phyloP scores from a whole-genome alignment of 1,140 invertebrate genomes.

The Mizuhopecten yessoensis region DNA sequence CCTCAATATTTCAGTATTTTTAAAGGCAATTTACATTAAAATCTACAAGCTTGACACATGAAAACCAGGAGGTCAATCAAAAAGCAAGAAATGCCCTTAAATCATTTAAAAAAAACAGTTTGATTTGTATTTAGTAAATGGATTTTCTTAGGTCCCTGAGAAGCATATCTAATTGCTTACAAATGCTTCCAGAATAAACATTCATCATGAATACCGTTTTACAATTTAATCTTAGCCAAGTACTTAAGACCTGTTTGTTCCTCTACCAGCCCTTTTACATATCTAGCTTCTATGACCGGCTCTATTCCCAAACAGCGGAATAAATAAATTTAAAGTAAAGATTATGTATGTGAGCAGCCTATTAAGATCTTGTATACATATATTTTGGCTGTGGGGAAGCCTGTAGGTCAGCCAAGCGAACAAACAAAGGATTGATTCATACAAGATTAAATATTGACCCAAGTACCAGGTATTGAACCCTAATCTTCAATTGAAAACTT shows the following conservation, averaged over 20 bases:
- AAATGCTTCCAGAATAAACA: background rate
- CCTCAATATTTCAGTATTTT: background rate
- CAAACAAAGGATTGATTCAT: conserved; percentile 34
- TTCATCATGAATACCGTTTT: background rate
- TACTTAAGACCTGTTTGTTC: background rate
- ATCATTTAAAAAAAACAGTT: too few relatives aligned
- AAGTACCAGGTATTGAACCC: background rate
- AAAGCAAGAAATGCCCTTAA: too few relatives aligned
- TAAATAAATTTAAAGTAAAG: background rate
- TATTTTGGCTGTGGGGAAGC: background rate
- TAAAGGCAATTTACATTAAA: background rate
- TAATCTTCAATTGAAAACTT: conserved; percentile 26
- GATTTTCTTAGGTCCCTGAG: background rate
- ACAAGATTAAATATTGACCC: conserved; percentile 22
- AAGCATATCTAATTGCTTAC: background rate
- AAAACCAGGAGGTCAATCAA: background rate
- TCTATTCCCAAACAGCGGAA: background rate
- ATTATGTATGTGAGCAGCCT: background rate
- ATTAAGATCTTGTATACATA: conserved; percentile 34
- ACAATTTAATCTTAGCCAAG: conserved; percentile 12
- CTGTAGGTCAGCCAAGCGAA: background rate
- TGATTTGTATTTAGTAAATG: too few relatives aligned
- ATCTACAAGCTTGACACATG: background rate
- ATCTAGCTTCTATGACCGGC: background rate
- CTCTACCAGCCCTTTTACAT: background rate